Conservation (phyloP, 2,888 invertebrate genomes). For the Biston betularia region DNA sequence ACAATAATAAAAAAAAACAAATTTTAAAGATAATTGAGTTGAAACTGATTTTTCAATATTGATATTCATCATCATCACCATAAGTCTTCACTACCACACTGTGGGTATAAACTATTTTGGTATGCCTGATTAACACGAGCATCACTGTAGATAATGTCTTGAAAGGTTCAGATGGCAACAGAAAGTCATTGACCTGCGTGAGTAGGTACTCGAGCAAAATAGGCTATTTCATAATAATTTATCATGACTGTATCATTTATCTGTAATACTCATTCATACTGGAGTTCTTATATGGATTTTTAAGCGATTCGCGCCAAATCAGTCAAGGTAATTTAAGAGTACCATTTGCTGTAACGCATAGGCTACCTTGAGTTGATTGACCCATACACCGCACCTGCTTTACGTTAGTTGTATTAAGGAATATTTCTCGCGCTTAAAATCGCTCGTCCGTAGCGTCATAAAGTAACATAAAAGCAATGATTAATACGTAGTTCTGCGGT, state of each 20-base stretch:
- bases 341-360: constrained; percentile 3
- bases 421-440: background rate
- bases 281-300: constrained; percentile 8
- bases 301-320: constrained; percentile 1
- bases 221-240: constrained; percentile 9
- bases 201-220: constrained; percentile 6
- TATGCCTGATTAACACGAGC: too few relatives aligned
- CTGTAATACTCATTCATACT: constrained; percentile 9
- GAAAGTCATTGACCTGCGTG: constrained; percentile 4
- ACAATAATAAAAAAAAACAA: background rate
- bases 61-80: too few relatives aligned
- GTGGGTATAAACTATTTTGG: too few relatives aligned
- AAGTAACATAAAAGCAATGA: background rate
- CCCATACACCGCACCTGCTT: background rate
- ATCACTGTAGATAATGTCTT: background rate
- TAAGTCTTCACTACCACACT: too few relatives aligned
- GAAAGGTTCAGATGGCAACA: constrained; percentile 14
- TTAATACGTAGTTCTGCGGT: background rate
- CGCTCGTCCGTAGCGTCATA: background rate
- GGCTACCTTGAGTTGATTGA: constrained; percentile 7
- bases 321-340: background rate
- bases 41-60: background rate
- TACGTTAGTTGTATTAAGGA: background rate
- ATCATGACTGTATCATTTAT: constrained; percentile 1
- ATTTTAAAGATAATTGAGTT: background rate